phyloP scores from a whole-genome alignment of 2,797 vertebrate genomes.

The Balearica regulorum region DNA sequence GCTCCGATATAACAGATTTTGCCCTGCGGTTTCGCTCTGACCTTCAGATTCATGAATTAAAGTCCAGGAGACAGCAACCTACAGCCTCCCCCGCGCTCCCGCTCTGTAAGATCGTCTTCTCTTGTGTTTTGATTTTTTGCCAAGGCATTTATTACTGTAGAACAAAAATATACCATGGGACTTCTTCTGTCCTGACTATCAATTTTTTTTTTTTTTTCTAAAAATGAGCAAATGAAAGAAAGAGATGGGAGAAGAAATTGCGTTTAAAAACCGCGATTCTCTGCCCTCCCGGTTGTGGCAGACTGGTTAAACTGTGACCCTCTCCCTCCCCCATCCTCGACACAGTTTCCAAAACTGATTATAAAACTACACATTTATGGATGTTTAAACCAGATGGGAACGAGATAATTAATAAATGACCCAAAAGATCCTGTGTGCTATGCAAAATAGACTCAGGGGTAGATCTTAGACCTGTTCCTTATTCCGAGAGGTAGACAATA shows the following conservation, averaged over 20 bases:
- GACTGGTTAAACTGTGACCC: not conserved
- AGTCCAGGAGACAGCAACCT: not conserved
- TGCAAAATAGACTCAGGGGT: not conserved
- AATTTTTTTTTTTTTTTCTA: not conserved
- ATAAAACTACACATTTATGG: not conserved
- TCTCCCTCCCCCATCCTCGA: not conserved
- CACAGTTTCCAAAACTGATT: not conserved
- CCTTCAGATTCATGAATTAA: slow-evolving; percentile 19
- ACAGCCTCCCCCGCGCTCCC: not conserved
- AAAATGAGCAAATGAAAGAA: not conserved
- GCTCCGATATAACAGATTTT: not conserved
- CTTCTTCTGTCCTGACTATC: not conserved
- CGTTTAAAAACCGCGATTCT: not conserved
- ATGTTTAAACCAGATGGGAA: not conserved
- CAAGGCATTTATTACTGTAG: not conserved
- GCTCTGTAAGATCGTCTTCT: not conserved
- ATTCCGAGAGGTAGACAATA: not conserved
- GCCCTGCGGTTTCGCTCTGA: not conserved
- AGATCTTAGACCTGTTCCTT: not conserved
- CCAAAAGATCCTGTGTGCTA: not conserved
- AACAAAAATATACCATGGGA: not conserved
- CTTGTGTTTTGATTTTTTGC: not conserved
- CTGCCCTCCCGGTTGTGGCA: not conserved
- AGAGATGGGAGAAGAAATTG: not conserved
- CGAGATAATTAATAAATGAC: not conserved